Evolutionary conservation across 2,888 invertebrate species (phyloP).

Genomic region (Ecliptopera silaceata): DNA sequence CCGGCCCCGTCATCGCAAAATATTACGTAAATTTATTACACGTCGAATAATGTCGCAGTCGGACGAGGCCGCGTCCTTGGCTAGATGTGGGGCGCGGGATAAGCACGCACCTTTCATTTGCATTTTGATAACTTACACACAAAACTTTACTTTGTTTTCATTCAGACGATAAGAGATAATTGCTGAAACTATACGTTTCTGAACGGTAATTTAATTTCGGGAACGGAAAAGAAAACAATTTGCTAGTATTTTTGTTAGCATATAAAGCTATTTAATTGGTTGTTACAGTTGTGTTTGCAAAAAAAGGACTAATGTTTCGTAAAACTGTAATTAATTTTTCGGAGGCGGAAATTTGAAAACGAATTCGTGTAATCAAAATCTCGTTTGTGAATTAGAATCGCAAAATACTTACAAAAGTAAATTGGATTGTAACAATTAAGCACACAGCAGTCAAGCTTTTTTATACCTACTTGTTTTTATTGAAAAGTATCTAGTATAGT

Average conservation of each 20-base stretch:
- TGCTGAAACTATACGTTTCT: constrained; percentile 61
- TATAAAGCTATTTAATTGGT: constrained; percentile 2
- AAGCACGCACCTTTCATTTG: constrained; percentile 72
- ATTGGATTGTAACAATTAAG: background rate
- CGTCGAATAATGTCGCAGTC: constrained; percentile 48
- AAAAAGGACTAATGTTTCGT: background rate
- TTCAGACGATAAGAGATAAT: constrained; percentile 63
- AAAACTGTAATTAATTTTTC: constrained; percentile 21
- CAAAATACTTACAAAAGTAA: background rate
- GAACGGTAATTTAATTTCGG: constrained; percentile 42
- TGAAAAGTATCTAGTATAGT: too few relatives aligned
- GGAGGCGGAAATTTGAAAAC: constrained; percentile 17
- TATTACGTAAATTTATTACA: constrained; percentile 39
- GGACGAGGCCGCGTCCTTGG: constrained; percentile 72
- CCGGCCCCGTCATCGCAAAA: constrained; percentile 26
- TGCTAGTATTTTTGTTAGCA: constrained; percentile 18
- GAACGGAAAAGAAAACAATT: constrained; percentile 43
- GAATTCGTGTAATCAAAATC: constrained; percentile 19
- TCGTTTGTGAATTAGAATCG: constrained; percentile 18
- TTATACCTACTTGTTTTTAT: too few relatives aligned
- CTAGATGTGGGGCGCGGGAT: constrained; percentile 78
- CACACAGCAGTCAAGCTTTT: too few relatives aligned
- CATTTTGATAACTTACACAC: constrained; percentile 77
- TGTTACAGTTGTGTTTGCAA: constrained; percentile 1
- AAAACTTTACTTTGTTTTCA: constrained; percentile 51